These are phyloP conservation scores for Eulithis testata DNA, from an alignment of 2,888 invertebrate species.

Conservation along the genomic window DNA sequence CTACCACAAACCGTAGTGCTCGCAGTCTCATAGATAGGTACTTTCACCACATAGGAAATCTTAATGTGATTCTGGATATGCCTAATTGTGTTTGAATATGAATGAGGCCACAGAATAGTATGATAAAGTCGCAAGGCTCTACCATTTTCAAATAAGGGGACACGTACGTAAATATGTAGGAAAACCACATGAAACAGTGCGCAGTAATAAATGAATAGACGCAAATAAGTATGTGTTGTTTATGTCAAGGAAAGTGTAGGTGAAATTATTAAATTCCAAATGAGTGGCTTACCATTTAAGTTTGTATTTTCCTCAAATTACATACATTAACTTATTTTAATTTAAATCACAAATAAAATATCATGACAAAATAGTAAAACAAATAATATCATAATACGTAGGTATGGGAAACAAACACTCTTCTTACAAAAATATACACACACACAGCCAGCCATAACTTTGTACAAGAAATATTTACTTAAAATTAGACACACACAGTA, in stretches of 20 bases:
- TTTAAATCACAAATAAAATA: background rate
- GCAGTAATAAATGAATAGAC: conserved; percentile 5
- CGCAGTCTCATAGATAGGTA: too few relatives aligned
- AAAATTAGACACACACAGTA: too few relatives aligned
- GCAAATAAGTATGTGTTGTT: background rate
- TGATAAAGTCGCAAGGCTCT: background rate
- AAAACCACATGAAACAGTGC: conserved; percentile 3
- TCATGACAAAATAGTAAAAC: too few relatives aligned
- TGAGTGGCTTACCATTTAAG: background rate
- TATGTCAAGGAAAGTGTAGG: background rate
- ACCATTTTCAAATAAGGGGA: background rate
- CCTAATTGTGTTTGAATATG: background rate
- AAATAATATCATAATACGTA: too few relatives aligned
- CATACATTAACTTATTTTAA: background rate
- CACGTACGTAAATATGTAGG: background rate
- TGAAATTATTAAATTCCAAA: background rate
- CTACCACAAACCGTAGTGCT: too few relatives aligned
- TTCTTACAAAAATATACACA: too few relatives aligned
- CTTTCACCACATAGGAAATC: too few relatives aligned
- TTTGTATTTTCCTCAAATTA: background rate
- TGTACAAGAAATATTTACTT: too few relatives aligned
- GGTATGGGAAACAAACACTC: too few relatives aligned
- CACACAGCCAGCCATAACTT: too few relatives aligned
- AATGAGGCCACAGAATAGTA: background rate
- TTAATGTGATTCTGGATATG: too few relatives aligned